Evolutionary conservation across 2,797 vertebrate species (phyloP).

Genomic region (Cichlasoma orientale): DNA sequence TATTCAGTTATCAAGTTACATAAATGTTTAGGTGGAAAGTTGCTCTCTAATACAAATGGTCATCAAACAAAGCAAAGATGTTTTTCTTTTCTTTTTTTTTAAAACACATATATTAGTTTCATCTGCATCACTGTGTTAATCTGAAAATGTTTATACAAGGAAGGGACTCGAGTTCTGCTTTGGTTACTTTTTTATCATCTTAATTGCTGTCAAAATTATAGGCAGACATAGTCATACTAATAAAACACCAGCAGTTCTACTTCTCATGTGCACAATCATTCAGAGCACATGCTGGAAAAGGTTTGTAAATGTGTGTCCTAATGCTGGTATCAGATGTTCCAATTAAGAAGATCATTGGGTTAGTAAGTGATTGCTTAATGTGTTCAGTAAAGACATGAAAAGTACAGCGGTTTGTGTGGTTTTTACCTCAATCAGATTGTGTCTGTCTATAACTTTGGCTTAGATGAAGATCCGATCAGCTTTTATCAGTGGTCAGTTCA

Average conservation of each 20-base stretch:
- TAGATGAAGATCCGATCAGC: not conserved
- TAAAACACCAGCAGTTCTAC: not conserved
- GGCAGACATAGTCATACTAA: not conserved
- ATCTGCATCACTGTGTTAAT: not conserved
- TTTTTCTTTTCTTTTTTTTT: not conserved
- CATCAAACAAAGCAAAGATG: not conserved
- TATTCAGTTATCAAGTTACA: not conserved
- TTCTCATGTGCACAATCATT: not conserved
- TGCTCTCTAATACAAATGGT: not conserved
- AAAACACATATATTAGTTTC: not conserved
- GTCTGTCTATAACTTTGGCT: not conserved
- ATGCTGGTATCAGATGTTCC: not conserved
- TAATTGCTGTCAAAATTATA: not conserved
- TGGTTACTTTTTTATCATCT: not conserved
- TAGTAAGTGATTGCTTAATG: not conserved
- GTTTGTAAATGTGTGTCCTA: not conserved
- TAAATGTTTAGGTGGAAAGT: not conserved
- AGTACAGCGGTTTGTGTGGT: not conserved
- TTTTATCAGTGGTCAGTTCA: not conserved
- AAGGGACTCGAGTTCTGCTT: not conserved
- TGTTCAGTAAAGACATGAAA: not conserved
- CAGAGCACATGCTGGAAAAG: not conserved
- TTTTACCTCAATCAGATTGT: not conserved
- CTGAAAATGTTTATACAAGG: not conserved
- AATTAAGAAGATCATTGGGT: not conserved